Evolutionary conservation across 2,113 vertebrate species (phyloP).

Genomic region (Geococcyx californianus): DNA sequence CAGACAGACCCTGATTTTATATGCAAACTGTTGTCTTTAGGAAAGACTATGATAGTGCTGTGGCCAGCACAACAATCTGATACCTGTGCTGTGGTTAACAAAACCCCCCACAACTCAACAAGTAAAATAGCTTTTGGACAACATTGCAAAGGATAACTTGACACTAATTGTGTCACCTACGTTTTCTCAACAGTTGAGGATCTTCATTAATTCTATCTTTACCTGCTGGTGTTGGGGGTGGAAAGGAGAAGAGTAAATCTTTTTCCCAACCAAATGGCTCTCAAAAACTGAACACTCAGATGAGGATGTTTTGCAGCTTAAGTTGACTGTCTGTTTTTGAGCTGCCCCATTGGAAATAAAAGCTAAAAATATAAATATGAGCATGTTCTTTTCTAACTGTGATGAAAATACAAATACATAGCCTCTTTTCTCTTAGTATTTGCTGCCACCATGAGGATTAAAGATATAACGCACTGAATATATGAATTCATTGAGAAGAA

Average conservation of each 20-base stretch:
- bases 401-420: background rate
- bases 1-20: background rate
- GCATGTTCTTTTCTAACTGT: background rate
- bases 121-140: background rate
- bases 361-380: background rate
- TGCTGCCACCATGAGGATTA: slow-evolving; percentile 67
- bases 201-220: background rate
- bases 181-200: background rate
- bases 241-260: background rate
- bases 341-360: background rate
- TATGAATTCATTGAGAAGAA: background rate
- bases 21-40: background rate
- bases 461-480: background rate
- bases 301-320: background rate
- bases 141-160: background rate
- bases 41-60: background rate
- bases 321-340: background rate
- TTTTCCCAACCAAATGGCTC: background rate
- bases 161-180: background rate
- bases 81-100: background rate
- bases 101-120: background rate
- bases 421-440: background rate
- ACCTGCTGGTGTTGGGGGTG: background rate
- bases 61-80: background rate
- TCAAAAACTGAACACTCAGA: background rate